Evolutionary conservation across 2,888 invertebrate species (phyloP).

Genomic region (Pristionchus mayeri): DNA sequence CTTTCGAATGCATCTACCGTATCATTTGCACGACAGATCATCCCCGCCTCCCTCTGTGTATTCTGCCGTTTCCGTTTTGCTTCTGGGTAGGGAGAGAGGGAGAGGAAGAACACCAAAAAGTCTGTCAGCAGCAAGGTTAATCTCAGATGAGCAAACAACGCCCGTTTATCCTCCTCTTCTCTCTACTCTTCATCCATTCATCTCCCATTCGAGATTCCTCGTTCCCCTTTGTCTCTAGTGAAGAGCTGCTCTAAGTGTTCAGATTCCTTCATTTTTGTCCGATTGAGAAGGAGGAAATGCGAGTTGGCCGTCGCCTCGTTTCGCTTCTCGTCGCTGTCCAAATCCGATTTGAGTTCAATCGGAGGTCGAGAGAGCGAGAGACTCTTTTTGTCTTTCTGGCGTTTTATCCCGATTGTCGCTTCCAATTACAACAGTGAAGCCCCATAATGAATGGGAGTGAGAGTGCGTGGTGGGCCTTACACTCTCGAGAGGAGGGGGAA

Average conservation of each 20-base stretch:
- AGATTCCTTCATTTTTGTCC: slow-evolving; percentile 10
- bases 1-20: slow-evolving; percentile 14
- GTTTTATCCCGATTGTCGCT: slow-evolving; percentile 18
- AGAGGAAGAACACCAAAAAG: slow-evolving; percentile 47
- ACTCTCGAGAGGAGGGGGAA: slow-evolving; percentile 10
- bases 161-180: slow-evolving; percentile 1
- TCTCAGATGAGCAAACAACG: slow-evolving; percentile 39
- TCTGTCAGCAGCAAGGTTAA: slow-evolving; percentile 47
- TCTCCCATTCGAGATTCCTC: background rate
- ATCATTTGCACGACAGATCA: slow-evolving; percentile 27
- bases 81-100: no score
- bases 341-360: slow-evolving; percentile 41
- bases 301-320: background rate
- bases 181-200: slow-evolving; percentile 20
- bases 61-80: slow-evolving; percentile 3
- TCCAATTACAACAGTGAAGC: slow-evolving; percentile 35
- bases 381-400: background rate
- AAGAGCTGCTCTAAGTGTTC: slow-evolving; percentile 16
- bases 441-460: slow-evolving; percentile 21
- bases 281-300: slow-evolving; percentile 28
- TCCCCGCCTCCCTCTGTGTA: slow-evolving; percentile 1
- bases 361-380: slow-evolving; percentile 21
- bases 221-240: slow-evolving; percentile 17
- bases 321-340: no score
- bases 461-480: slow-evolving; percentile 42